phyloP scores from a whole-genome alignment of 2,888 invertebrate genomes.

The Torymus tubicola region DNA sequence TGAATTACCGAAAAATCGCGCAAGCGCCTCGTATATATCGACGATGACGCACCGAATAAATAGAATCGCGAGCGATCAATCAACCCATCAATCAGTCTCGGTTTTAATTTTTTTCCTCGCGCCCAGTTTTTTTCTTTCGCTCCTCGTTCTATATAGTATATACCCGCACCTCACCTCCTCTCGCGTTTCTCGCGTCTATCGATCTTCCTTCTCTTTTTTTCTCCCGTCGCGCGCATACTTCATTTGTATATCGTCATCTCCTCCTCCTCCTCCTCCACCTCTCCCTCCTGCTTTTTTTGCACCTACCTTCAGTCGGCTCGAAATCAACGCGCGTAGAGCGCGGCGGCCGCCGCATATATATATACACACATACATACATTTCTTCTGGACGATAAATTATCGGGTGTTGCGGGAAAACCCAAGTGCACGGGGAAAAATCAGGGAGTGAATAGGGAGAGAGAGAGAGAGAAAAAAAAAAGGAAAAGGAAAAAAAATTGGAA shows the following conservation, averaged over 20 bases:
- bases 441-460: not conserved
- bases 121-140: no score
- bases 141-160: no score
- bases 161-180: no score
- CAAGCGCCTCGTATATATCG: not conserved
- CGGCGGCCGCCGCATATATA: no score
- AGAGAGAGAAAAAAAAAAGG: not conserved
- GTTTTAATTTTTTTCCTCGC: no score
- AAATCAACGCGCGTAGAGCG: slow-evolving; percentile 30
- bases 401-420: not conserved
- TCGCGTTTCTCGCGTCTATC: slow-evolving; percentile 1
- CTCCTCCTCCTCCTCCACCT: slow-evolving; percentile 10
- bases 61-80: not conserved
- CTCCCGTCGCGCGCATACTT: slow-evolving; percentile 16
- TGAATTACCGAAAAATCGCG: no score
- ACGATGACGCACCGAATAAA: not conserved
- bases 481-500: slow-evolving; percentile 4
- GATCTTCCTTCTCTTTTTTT: not conserved
- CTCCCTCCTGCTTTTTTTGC: slow-evolving; percentile 29
- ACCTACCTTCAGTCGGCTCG: slow-evolving; percentile 17
- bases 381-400: slow-evolving; percentile 36
- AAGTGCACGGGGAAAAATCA: no score
- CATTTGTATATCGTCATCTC: slow-evolving; percentile 46
- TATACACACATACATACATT: no score
- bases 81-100: not conserved